Conservation (phyloP, 2,888 invertebrate genomes). For the Pyrochroa serraticornis region DNA sequence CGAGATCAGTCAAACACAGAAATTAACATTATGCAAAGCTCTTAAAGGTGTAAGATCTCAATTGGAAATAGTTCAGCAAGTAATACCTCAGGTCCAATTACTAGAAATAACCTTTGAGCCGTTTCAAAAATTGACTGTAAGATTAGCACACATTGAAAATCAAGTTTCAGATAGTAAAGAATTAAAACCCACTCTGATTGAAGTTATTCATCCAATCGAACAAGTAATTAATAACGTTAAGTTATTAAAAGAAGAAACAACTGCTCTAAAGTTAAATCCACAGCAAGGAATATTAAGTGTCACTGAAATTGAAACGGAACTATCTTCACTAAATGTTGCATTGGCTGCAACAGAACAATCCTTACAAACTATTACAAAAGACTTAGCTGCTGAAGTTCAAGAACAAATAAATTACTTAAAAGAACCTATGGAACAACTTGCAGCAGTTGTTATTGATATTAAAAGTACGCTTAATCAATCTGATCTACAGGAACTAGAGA, state of each 20-base stretch:
- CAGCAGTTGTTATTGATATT: conserved; percentile 27
- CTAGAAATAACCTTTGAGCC: conserved; percentile 3
- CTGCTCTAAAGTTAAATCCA: background rate
- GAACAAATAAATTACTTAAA: conserved; percentile 20
- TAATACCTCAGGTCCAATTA: background rate
- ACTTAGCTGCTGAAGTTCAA: background rate
- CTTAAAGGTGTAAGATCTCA: conserved; percentile 21
- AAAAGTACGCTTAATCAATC: conserved; percentile 26
- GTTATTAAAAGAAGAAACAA: background rate
- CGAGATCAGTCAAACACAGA: conserved; percentile 25
- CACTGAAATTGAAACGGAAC: conserved; percentile 2
- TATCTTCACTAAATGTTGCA: background rate
- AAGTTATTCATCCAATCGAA: no score
- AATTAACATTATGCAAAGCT: conserved; percentile 27
- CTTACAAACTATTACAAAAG: background rate
- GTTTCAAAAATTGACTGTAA: conserved; percentile 19
- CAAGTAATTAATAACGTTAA: background rate
- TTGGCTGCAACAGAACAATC: background rate
- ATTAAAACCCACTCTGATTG: no score
- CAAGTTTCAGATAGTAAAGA: background rate
- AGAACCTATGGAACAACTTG: conserved; percentile 36
- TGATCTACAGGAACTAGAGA: conserved; percentile 28
- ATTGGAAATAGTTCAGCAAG: conserved; percentile 4
- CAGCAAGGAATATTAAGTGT: conserved; percentile 3
- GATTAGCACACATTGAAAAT: background rate